Conservation (phyloP, 1,140 invertebrate species). For the Meloidogyne chitwoodi region DNA sequence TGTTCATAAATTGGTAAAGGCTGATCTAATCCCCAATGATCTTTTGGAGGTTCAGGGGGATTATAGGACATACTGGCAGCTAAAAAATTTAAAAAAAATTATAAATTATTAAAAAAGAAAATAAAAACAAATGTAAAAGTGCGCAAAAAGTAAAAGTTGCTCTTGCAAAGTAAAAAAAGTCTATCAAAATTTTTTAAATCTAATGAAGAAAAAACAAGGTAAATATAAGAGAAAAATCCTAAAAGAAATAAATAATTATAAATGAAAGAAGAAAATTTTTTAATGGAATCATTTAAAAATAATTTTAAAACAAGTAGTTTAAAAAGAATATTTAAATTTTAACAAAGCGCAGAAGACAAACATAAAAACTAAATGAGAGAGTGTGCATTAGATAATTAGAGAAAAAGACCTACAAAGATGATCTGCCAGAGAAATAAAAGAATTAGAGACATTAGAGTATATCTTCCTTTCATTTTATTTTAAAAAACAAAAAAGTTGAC, state of each 20-base stretch:
- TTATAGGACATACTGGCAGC: constrained; percentile 56
- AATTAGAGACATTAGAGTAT: not conserved
- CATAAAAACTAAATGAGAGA: no score
- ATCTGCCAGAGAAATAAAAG: not conserved
- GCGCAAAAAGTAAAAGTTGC: not conserved
- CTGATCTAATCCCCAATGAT: constrained; percentile 53
- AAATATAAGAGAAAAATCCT: no score
- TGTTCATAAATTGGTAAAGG: constrained; percentile 51
- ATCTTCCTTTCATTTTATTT: not conserved
- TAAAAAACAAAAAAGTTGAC: no score
- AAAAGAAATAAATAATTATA: no score
- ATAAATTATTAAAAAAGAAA: not conserved
- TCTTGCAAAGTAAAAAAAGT: not conserved
- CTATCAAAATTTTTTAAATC: no score
- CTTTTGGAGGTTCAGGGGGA: constrained; percentile 55
- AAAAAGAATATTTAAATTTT: not conserved
- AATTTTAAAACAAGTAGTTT: not conserved
- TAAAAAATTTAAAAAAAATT: no score
- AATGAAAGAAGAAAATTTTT: no score
- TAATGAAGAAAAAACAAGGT: no score
- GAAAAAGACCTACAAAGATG: not conserved
- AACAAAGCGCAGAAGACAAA: not conserved
- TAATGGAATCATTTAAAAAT: no score
- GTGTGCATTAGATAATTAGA: not conserved
- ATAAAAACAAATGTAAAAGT: not conserved